Evolutionary conservation across 2,113 vertebrate genomes (phyloP).

Genomic region (Chionomys nivalis): DNA sequence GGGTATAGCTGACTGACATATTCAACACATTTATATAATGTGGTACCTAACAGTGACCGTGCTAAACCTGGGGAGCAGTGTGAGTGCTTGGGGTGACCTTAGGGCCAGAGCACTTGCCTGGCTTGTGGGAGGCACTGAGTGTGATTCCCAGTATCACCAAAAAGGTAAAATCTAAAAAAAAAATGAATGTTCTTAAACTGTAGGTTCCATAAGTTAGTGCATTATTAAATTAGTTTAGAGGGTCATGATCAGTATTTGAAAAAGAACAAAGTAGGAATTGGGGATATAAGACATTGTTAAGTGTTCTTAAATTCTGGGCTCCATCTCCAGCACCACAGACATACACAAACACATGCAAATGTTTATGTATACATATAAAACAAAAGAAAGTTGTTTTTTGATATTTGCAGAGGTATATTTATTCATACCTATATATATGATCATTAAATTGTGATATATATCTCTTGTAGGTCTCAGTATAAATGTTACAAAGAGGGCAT

Average conservation of each 20-base stretch:
- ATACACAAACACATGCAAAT: background rate
- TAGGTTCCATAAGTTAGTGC: background rate
- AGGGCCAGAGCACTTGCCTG: background rate
- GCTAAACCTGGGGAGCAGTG: background rate
- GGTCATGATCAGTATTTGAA: background rate
- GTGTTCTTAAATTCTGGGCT: background rate
- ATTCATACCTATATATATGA: background rate
- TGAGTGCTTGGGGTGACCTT: background rate
- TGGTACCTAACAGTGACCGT: background rate
- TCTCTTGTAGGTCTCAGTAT: constrained; percentile 32
- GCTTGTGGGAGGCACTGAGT: background rate
- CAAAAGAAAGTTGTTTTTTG: background rate
- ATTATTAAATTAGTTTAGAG: background rate
- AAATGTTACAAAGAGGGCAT: constrained; percentile 42
- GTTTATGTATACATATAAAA: background rate
- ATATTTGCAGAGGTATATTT: background rate
- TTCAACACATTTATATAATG: background rate
- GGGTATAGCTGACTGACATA: background rate
- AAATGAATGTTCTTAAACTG: constrained; percentile 17
- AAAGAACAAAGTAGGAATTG: background rate
- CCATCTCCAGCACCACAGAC: background rate
- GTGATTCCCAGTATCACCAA: background rate
- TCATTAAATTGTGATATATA: constrained; percentile 3
- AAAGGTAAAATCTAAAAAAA: background rate
- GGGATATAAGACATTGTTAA: background rate